Conservation (phyloP, 2,888 invertebrate genomes). For the Rhagonycha lutea region DNA sequence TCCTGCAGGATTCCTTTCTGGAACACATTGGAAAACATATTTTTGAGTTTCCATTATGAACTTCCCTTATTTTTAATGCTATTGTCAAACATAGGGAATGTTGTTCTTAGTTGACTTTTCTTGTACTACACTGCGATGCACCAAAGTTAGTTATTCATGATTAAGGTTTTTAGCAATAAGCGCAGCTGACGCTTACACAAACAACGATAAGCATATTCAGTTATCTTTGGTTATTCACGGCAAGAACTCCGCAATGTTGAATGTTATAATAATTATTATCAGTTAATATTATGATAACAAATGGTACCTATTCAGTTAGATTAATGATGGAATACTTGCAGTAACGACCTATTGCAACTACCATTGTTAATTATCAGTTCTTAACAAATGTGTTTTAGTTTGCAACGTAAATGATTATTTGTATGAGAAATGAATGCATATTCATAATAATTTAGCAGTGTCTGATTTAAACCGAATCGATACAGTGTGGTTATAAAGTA, state of each 20-base stretch:
- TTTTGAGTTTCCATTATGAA: no score
- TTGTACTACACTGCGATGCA: background rate
- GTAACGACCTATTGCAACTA: conserved; percentile 14
- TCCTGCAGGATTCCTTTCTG: no score
- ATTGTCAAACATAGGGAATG: background rate
- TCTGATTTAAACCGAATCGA: background rate
- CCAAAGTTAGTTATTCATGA: conserved; percentile 6
- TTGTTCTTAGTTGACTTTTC: background rate
- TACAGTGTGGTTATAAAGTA: background rate
- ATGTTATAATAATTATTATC: conserved; percentile 6
- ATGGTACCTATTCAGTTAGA: conserved; percentile 9
- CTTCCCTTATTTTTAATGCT: background rate
- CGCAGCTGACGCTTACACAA: conserved; percentile 19
- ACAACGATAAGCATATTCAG: conserved; percentile 18
- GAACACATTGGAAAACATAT: no score
- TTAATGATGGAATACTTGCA: conserved; percentile 9
- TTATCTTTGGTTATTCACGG: conserved; percentile 17
- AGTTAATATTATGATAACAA: conserved; percentile 18
- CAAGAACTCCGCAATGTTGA: conserved; percentile 17
- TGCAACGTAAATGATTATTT: background rate
- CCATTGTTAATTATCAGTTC: conserved; percentile 5
- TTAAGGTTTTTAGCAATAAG: conserved; percentile 15
- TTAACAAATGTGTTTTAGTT: conserved; percentile 15
- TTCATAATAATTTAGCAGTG: background rate
- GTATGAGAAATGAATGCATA: conserved; percentile 2